Percentiles rank a stretch among this genome's conserved stretches.
Evolutionary conservation across 2,797 vertebrate species (phyloP).

Genomic region (Galago senegalensis): DNA sequence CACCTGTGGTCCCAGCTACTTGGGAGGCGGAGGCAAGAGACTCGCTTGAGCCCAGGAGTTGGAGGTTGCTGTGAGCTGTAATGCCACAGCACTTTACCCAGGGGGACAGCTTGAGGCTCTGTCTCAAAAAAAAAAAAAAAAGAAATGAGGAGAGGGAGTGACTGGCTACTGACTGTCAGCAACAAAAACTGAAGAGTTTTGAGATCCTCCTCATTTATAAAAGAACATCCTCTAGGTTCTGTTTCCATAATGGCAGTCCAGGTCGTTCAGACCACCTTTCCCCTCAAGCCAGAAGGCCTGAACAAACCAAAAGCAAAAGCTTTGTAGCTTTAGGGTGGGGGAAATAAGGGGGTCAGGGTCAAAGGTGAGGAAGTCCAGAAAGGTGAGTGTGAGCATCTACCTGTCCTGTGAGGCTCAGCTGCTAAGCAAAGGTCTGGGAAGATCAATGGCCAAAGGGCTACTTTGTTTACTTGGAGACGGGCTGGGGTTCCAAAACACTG

Average conservation of each 20-base stretch:
- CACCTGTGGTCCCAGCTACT: no score
- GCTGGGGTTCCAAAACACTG: not conserved
- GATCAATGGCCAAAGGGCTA: not conserved
- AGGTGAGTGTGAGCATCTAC: not conserved
- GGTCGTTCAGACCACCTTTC: not conserved
- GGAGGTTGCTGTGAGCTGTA: no score
- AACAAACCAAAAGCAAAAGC: not conserved
- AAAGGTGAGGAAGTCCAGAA: no score
- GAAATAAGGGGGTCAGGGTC: no score
- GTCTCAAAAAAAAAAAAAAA: no score
- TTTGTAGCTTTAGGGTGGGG: no score
- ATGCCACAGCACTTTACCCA: no score
- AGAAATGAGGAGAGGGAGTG: not conserved
- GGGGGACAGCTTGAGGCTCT: no score
- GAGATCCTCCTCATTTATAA: not conserved
- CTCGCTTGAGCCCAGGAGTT: no score
- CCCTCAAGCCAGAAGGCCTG: not conserved
- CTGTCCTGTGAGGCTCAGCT: not conserved
- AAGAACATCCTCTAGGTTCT: not conserved
- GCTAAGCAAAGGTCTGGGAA: not conserved
- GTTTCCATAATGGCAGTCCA: not conserved
- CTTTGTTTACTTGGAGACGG: not conserved
- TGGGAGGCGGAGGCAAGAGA: no score
- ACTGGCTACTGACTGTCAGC: not conserved
- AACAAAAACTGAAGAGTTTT: not conserved